phyloP scores from a whole-genome alignment of 2,888 invertebrate genomes.

The Himalopsyche kuldschensis region DNA sequence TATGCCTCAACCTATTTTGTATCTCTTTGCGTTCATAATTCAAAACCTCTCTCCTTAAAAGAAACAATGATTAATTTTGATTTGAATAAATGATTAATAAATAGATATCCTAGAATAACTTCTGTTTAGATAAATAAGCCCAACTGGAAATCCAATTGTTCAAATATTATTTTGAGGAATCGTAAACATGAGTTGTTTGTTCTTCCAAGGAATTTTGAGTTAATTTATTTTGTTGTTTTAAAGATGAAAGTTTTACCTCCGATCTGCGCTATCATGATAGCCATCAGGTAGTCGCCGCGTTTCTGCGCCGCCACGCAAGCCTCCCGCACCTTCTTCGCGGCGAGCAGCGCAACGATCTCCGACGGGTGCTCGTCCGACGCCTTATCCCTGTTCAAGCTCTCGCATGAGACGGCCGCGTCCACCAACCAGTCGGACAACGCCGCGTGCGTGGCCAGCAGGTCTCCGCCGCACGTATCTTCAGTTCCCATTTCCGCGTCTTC shows the following conservation, averaged over 20 bases:
- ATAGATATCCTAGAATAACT: too few species aligned
- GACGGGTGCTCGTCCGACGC: constrained; percentile 44
- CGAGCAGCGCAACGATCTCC: constrained; percentile 49
- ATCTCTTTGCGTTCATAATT: too few species aligned
- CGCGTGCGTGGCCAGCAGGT: constrained; percentile 46
- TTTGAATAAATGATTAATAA: too few species aligned
- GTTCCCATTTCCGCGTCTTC: constrained; percentile 47
- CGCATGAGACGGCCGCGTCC: constrained; percentile 26
- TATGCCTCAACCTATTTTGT: too few species aligned
- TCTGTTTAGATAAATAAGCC: too few species aligned
- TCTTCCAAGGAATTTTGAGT: too few species aligned
- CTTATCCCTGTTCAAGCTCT: background rate
- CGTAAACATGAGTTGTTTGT: too few species aligned
- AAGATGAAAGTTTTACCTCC: constrained; percentile 44
- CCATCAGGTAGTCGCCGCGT: constrained; percentile 50
- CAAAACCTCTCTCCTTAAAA: too few species aligned
- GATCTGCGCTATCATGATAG: constrained; percentile 50
- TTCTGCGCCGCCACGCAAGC: constrained; percentile 50
- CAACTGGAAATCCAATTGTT: too few species aligned
- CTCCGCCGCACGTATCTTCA: constrained; percentile 12
- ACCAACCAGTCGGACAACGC: constrained; percentile 48
- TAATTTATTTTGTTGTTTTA: too few species aligned
- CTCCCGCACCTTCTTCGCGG: constrained; percentile 50
- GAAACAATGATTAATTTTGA: too few species aligned
- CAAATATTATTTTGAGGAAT: too few species aligned